Evolutionary conservation across 2,113 vertebrate genomes (phyloP).

Genomic region (Corvus moneduloides): DNA sequence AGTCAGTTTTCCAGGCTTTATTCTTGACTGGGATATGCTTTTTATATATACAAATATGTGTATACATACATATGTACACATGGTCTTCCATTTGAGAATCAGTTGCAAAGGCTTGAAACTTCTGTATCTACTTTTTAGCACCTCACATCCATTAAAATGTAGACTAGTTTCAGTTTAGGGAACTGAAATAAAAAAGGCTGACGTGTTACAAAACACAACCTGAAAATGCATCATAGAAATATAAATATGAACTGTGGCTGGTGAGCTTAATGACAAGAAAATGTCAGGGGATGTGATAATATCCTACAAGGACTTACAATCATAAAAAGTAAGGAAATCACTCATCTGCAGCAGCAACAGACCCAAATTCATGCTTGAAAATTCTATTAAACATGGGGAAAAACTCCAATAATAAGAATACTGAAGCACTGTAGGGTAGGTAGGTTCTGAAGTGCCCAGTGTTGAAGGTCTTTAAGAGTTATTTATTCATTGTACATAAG

Average conservation of each 20-base stretch:
- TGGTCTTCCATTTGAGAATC: neutral
- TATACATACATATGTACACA: neutral
- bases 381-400: neutral
- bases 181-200: neutral
- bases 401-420: neutral
- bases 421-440: neutral
- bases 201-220: neutral
- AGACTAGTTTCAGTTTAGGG: neutral
- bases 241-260: neutral
- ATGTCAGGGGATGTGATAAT: neutral
- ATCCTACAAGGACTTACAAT: neutral
- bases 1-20: neutral
- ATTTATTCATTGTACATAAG: neutral
- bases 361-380: neutral
- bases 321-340: neutral
- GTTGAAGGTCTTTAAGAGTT: neutral
- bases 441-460: neutral
- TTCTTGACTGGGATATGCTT: neutral
- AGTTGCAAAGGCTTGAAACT: neutral
- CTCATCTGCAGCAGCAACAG: neutral
- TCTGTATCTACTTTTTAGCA: neutral
- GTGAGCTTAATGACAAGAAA: neutral
- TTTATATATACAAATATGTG: neutral
- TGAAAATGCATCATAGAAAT: neutral
- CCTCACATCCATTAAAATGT: neutral